phyloP scores from a whole-genome alignment of 2,797 vertebrate species.

The Cirrhinus mrigala region DNA sequence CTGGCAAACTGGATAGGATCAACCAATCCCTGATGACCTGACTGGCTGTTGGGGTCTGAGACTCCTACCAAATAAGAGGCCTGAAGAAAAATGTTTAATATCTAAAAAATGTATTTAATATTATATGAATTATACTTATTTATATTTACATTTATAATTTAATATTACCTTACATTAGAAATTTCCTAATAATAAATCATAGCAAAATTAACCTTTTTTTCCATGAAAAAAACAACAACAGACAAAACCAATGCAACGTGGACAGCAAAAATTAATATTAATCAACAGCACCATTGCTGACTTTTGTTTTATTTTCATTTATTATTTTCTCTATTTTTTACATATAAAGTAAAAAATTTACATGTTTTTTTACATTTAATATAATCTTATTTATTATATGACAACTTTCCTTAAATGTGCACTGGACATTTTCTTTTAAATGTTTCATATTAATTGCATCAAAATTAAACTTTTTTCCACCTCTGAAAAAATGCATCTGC shows the following conservation, averaged over 20 bases:
- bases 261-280: neutral
- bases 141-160: neutral
- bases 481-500: neutral
- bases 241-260: neutral
- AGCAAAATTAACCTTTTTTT: too few species aligned
- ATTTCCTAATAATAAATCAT: neutral
- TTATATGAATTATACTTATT: neutral
- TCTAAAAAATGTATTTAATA: too few species aligned
- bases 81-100: constrained; percentile 68
- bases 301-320: neutral
- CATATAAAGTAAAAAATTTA: too few species aligned
- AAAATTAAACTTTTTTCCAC: neutral
- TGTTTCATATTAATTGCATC: neutral
- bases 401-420: neutral
- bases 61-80: constrained; percentile 96
- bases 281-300: neutral
- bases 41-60: constrained; percentile 97
- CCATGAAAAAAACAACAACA: too few species aligned
- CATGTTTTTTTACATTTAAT: neutral
- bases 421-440: neutral
- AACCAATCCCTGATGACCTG: constrained; percentile 96
- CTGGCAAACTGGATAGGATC: constrained; percentile 97
- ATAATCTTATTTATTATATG: neutral
- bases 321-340: neutral
- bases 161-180: neutral